Evolutionary conservation across 2,888 invertebrate genomes (phyloP), one percentile per base, ranked within the genome.

Genomic region (Ernsta delagoae): DNA sequence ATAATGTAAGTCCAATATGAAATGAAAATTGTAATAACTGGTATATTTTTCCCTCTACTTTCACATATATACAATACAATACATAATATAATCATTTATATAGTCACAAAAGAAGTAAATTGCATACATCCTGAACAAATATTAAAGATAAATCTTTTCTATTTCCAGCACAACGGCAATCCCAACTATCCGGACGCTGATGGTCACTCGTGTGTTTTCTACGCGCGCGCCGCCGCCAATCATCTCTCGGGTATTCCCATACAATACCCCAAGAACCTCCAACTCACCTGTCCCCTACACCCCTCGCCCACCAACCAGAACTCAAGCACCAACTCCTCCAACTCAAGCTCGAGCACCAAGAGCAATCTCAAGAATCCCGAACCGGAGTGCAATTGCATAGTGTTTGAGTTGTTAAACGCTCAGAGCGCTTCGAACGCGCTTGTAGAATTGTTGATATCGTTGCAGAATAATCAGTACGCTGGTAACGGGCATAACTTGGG

Each of bases 111-210:
- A n/a, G n/a, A n/a, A n/a, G n/a, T n/a, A n/a, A n/a, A n/a, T n/a
- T n/a, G n/a, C n/a, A n/a, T n/a, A n/a, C n/a, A n/a, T n/a, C n/a
- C n/a, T n/a, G n/a, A n/a, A n/a, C n/a, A n/a, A n/a, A n/a, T n/a
- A n/a, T n/a, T n/a, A n/a, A n/a, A n/a, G n/a, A n/a, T n/a, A n/a
- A n/a, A n/a, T n/a, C n/a, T 36, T 36, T 41, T 5, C n/a, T 48
- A n/a, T 54, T 57, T 60, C 0, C 94, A 99, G 99, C 97, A 99
- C 90, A 98, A 98, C 86, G 99, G 98, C 73, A 98, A 98, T 89
- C 97, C 98, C 0, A 97, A 97, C 84, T 96, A 96, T 80, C 95
- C 98, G 59, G 99, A 99, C 82, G 84, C 86, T 4, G 94, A 94
- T 82, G 93, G 93, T 0, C 93, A 93, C 81, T 87, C 91, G 1